These are phyloP conservation scores for Sarcophaga subvicina DNA, from an alignment of 2,888 invertebrate species.

Conservation along the genomic window DNA sequence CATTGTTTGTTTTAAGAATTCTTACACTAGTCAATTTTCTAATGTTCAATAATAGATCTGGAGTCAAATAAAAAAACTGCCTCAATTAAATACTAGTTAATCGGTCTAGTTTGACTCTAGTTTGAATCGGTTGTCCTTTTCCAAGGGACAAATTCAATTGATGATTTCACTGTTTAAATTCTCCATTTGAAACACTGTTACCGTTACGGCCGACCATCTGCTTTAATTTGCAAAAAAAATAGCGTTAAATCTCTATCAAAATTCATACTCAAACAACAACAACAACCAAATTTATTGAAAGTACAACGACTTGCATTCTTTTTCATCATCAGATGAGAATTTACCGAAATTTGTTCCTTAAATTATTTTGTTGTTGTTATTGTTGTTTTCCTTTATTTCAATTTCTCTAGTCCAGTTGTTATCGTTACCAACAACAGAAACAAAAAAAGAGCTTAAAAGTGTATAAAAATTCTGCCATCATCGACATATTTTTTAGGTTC, in stretches of 20 bases:
- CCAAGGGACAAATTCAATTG: too few species aligned
- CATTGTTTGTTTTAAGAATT: too few species aligned
- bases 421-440: background rate
- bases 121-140: too few species aligned
- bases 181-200: too few species aligned
- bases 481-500: conserved; percentile 35
- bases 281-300: conserved; percentile 25
- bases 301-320: conserved; percentile 29
- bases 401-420: conserved; percentile 18
- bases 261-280: conserved; percentile 7
- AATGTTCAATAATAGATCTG: too few species aligned
- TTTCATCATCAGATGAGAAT: background rate
- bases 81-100: too few species aligned
- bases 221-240: background rate
- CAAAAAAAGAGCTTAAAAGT: conserved; percentile 27
- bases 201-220: too few species aligned
- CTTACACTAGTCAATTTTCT: too few species aligned
- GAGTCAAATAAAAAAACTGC: too few species aligned
- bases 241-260: background rate
- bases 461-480: conserved; percentile 26
- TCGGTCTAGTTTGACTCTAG: too few species aligned
- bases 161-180: too few species aligned
- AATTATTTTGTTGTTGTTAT: background rate
- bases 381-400: background rate
- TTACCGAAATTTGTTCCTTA: background rate